phyloP scores from a whole-genome alignment of 2,797 vertebrate genomes.

The Brachymystax lenok region DNA sequence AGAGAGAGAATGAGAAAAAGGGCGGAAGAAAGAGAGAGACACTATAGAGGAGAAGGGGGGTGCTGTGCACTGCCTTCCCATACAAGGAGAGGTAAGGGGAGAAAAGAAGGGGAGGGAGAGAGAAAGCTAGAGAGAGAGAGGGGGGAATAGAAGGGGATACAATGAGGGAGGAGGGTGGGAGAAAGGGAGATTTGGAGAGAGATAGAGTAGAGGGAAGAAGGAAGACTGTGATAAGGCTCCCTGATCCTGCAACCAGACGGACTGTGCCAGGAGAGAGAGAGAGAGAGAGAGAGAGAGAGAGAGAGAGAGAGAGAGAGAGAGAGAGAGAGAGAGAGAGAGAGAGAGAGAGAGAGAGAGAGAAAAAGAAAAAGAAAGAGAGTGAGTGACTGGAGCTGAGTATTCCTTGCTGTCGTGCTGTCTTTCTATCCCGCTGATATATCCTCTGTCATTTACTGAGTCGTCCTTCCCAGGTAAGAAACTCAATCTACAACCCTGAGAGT shows the following conservation, averaged over 20 bases:
- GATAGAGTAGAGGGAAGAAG: conserved; percentile 46
- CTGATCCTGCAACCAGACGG: background rate
- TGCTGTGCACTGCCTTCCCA: conserved; percentile 69
- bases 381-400: conserved; percentile 36
- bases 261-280: conserved; percentile 44
- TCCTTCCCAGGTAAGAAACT: conserved; percentile 70
- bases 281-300: conserved; percentile 40
- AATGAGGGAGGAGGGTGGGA: background rate
- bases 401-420: conserved; percentile 40
- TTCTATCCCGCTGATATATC: conserved; percentile 49
- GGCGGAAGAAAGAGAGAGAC: conserved; percentile 43
- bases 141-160: conserved; percentile 2
- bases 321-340: conserved; percentile 45
- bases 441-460: conserved; percentile 46
- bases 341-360: conserved; percentile 57
- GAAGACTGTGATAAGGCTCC: conserved; percentile 20
- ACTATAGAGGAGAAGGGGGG: conserved; percentile 37
- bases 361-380: conserved; percentile 23
- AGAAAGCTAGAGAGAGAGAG: conserved; percentile 12
- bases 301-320: conserved; percentile 46
- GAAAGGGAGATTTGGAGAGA: conserved; percentile 33
- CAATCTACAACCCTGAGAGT: background rate
- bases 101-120: conserved; percentile 52
- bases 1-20: conserved; percentile 12
- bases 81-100: conserved; percentile 74